Base-by-base conservation (phyloP, 2,888 invertebrate genomes). In the Aquatica leii region DNA sequence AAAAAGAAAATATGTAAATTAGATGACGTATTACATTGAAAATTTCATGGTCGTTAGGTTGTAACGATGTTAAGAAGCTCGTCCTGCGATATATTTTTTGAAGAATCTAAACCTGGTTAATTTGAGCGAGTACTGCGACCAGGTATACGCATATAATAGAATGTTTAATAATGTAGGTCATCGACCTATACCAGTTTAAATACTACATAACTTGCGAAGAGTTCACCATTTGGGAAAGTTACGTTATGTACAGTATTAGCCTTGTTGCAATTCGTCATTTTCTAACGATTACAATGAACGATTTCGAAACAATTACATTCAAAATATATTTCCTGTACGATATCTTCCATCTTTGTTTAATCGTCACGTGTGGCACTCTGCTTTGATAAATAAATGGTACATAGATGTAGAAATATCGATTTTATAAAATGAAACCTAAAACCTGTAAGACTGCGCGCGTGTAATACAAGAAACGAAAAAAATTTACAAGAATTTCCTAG, bases 131-230 rank as follows among this genome's bases (percentile, higher is more conserved):
- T 54, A 58, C 63, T 68, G 71, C 68, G 75, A 76, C 76, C 75
- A 77, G 77, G 77, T 77, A 76, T 54, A 76, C 78, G 74, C 73
- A 74, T 77, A 80, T 76, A 78, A 77, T 77, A 77, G 76, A 80
- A 80, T 80, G 78, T 77, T 79, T 80, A 80, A 81, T 80, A 81
- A 81, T 80, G 79, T 81, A 76, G 81, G 80, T 81, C 81, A 80
- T 80, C 81, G 81, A 81, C 80, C 81, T 79, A 72, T 71, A 69
- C 56, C 20, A 48, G 53, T 53, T 56, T 64, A 64, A 67, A 62
- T 59, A 55, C 60, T 21, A 55, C 54, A 50, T 34, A 63, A 67
- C 64, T 61, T 67, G 67, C 64, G 61, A 67, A 65, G 67, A 67
- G 62, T 58, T 65, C 52, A 58, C 61, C 64, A 62, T 67, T 67